Percentiles rank a stretch among this genome's conserved stretches.
Evolutionary conservation across 1,140 invertebrate genomes (phyloP).

Genomic region (Bombus waltoni): DNA sequence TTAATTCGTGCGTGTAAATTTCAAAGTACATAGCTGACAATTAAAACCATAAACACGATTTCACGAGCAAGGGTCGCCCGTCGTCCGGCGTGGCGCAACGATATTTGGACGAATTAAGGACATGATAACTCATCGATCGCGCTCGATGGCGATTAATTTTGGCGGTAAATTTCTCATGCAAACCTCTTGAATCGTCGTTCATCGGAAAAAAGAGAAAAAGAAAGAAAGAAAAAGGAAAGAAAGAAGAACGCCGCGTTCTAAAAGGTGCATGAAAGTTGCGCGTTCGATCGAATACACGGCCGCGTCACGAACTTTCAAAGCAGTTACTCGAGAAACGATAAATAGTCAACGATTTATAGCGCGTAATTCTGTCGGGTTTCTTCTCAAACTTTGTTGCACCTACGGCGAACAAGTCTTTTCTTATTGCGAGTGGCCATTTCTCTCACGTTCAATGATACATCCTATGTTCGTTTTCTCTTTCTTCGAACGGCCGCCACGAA

Average conservation of each 20-base stretch:
- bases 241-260: no score
- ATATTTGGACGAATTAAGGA: background rate
- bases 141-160: conserved; percentile 5
- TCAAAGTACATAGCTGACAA: background rate
- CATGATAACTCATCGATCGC: conserved; percentile 16
- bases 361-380: background rate
- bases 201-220: background rate
- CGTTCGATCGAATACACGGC: background rate
- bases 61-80: background rate
- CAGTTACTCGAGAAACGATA: background rate
- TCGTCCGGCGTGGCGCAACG: background rate
- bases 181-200: background rate
- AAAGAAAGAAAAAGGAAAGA: rapidly evolving
- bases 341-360: conserved; percentile 3
- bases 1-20: background rate
- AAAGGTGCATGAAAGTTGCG: background rate
- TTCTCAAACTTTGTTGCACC: background rate
- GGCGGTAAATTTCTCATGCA: background rate
- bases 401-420: background rate
- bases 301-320: background rate
- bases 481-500: background rate
- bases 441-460: background rate
- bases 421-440: background rate
- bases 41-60: background rate
- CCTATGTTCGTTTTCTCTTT: background rate